Conservation (phyloP, 1,140 invertebrate genomes). For the Schlechtendalia chinensis region DNA sequence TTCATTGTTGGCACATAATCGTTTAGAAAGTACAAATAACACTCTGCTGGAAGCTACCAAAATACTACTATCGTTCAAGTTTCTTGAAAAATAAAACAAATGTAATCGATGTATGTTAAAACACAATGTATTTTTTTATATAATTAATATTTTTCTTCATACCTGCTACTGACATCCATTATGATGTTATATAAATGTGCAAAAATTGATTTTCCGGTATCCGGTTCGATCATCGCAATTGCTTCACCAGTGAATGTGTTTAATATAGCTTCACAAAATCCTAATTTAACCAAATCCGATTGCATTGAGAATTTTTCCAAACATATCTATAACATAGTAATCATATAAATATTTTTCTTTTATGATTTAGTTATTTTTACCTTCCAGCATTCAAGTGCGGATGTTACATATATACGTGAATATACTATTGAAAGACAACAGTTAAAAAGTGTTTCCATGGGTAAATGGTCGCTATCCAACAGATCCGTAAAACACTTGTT, state of each 20-base stretch:
- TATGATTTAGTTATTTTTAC: background rate
- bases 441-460: conserved; percentile 45
- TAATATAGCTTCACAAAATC: conserved; percentile 28
- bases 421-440: conserved; percentile 24
- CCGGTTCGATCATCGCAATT: background rate
- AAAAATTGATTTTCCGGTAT: conserved; percentile 14
- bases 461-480: conserved; percentile 29
- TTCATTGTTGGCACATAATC: background rate
- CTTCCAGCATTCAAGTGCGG: conserved; percentile 29
- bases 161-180: background rate
- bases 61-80: conserved; percentile 29
- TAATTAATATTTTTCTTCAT: background rate
- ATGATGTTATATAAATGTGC: background rate
- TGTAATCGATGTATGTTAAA: background rate
- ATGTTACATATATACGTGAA: background rate
- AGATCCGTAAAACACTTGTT: conserved; percentile 12
- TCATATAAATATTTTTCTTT: background rate
- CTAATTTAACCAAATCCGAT: conserved; percentile 25
- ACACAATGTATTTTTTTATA: no score
- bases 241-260: conserved; percentile 13
- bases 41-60: conserved; percentile 38
- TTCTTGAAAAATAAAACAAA: background rate
- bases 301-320: background rate
- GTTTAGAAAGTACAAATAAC: conserved; percentile 23
- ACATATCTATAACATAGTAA: background rate